phyloP scores from a whole-genome alignment of 1,140 invertebrate genomes.

The Hormaphis cornu region DNA sequence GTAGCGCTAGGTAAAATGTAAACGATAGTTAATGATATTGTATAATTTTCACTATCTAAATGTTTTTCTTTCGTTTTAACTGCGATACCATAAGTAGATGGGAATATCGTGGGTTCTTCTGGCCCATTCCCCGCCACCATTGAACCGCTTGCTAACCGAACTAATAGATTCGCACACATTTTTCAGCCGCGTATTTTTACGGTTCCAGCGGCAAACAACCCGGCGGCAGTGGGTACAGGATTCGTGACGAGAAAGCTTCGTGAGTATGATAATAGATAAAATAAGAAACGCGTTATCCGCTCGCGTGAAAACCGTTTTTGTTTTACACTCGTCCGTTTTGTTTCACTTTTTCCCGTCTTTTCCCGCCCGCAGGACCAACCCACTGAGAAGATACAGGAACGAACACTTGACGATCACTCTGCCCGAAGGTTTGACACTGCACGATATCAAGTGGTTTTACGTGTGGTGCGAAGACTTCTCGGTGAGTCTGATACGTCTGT shows the following conservation, averaged over 20 bases:
- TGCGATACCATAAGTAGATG: no score
- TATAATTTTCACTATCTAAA: no score
- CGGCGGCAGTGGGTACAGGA: conserved; percentile 57
- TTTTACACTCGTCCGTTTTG: not conserved
- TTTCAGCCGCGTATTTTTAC: conserved; percentile 78
- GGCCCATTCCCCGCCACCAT: no score
- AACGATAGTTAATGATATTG: no score
- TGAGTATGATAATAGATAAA: conserved; percentile 40
- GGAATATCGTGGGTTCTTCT: no score
- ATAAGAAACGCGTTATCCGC: not conserved
- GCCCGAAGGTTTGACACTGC: conserved; percentile 73
- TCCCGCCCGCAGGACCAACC: conserved; percentile 47
- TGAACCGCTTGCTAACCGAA: not conserved
- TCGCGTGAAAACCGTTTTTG: not conserved
- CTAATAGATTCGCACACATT: conserved; percentile 31
- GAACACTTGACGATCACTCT: conserved; percentile 72
- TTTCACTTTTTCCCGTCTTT: not conserved
- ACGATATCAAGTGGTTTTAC: conserved; percentile 74
- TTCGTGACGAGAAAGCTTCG: conserved; percentile 68
- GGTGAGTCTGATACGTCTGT: conserved; percentile 55
- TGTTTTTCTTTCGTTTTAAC: no score
- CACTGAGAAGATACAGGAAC: conserved; percentile 64
- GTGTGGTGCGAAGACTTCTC: conserved; percentile 83
- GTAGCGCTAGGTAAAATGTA: no score
- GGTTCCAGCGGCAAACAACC: conserved; percentile 60